Evolutionary conservation across 2,113 vertebrate genomes (phyloP).

Genomic region (Salvator merianae): DNA sequence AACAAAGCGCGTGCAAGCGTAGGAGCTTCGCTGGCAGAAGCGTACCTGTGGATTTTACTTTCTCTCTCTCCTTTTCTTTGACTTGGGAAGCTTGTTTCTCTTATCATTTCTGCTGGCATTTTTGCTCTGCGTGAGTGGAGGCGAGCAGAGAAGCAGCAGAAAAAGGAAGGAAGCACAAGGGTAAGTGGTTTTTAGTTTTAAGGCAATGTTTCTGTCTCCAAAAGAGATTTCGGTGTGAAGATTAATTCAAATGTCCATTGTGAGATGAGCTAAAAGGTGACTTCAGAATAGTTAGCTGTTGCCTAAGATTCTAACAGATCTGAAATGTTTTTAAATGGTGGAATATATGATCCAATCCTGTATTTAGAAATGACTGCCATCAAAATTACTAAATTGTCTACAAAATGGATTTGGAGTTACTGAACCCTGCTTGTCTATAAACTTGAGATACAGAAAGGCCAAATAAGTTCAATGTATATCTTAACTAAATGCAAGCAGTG

Average conservation of each 20-base stretch:
- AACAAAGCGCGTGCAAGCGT: constrained; percentile 51
- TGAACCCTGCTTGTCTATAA: too few relatives aligned
- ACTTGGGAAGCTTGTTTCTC: background rate
- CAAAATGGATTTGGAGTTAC: background rate
- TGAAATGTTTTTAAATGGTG: background rate
- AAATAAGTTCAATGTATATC: background rate
- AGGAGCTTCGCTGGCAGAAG: constrained; percentile 45
- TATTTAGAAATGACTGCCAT: background rate
- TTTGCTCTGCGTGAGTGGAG: background rate
- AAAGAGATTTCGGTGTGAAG: background rate
- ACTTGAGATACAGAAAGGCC: background rate
- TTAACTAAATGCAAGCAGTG: background rate
- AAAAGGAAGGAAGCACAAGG: too few relatives aligned
- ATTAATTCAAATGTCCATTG: background rate
- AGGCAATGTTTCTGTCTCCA: background rate
- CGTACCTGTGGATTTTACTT: constrained; percentile 37
- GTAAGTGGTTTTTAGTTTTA: background rate
- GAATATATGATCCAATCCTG: background rate
- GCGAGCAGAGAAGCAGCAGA: background rate
- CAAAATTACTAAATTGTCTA: background rate
- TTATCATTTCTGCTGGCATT: background rate
- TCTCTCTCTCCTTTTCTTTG: background rate
- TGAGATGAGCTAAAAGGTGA: background rate
- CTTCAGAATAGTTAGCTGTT: background rate
- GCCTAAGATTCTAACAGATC: background rate